phyloP scores from a whole-genome alignment of 2,113 vertebrate species.

The Macroglossus sobrinus region DNA sequence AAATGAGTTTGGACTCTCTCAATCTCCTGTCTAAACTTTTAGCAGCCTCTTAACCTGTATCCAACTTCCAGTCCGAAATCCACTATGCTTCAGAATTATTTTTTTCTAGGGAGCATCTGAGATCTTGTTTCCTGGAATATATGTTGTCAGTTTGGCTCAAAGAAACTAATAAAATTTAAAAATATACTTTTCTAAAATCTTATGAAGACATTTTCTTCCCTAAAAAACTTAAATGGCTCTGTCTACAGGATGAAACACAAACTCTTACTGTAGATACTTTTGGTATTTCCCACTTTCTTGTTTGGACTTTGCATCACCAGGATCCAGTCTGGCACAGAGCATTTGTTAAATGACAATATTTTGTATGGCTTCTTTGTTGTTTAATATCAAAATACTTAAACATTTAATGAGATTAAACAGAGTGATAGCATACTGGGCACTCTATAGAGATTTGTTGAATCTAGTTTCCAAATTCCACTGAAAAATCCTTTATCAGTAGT shows the following conservation, averaged over 20 bases:
- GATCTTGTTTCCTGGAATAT: too few relatives aligned
- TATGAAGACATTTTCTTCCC: not conserved
- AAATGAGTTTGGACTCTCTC: not conserved
- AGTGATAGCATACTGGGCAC: not conserved
- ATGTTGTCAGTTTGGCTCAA: too few relatives aligned
- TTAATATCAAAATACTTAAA: not conserved
- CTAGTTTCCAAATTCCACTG: not conserved
- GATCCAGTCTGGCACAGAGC: not conserved
- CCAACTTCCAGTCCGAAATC: not conserved
- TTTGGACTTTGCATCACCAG: not conserved
- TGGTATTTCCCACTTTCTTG: not conserved
- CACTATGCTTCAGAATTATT: not conserved
- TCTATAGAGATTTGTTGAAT: not conserved
- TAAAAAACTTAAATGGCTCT: not conserved
- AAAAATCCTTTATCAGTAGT: not conserved
- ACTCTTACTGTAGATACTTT: not conserved
- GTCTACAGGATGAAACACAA: not conserved
- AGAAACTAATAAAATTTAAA: too few relatives aligned
- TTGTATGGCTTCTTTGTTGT: not conserved
- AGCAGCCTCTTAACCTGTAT: not conserved
- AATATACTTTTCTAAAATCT: not conserved
- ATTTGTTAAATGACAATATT: not conserved
- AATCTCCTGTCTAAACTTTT: not conserved
- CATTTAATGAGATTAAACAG: not conserved
- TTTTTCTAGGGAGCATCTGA: too few relatives aligned